Evolutionary conservation across 2,113 vertebrate genomes (phyloP), one percentile per base, ranked within the genome.

Genomic region (Rhinoderma darwinii): DNA sequence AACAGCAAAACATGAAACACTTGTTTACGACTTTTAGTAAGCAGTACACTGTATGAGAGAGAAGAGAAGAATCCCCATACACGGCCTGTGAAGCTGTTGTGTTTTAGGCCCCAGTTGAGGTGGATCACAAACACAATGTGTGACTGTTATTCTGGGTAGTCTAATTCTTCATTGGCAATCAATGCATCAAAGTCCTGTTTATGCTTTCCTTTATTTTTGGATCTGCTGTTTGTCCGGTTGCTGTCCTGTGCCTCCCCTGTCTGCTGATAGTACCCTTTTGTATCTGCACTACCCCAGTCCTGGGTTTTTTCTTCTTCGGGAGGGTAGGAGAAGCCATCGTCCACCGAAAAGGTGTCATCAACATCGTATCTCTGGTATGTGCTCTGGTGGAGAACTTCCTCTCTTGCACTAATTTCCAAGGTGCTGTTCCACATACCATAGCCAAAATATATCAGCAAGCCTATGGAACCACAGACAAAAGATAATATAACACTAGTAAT

Each of bases 381-480:
- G 89, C 97, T 99, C 90, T 97, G 96, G 66, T 97, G 96, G 0
- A 97, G 95, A 76, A 96, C 96, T 89, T 97, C 96, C 81, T 98
- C 95, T 0, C 95, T 92, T 75, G 96, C 96, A 0, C 94, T 95
- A 88, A 98, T 96, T 92, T 99, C 98, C 92, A 99, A 91, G 0
- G 96, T 96, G 93, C 98, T 99, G 94, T 99, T 96, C 98, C 98
- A 98, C 91, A 99, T 96, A 32, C 98, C 98, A 0, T 99, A 99
- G 75, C 97, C 96, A 30, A 94, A 95, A 82, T 99, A 99, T 93
- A 98, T 99, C 89, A 99, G 90, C 89, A 99, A 88, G 88, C 98
- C 98, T 99, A 92, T 4, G 12, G 74, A 79, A 0, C 0, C 25
- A 47, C 85, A 70, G 0, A 0, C 88, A 75, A 89, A 47, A 78